Conservation (phyloP, 2,113 vertebrate species). For the Merops nubicus region DNA sequence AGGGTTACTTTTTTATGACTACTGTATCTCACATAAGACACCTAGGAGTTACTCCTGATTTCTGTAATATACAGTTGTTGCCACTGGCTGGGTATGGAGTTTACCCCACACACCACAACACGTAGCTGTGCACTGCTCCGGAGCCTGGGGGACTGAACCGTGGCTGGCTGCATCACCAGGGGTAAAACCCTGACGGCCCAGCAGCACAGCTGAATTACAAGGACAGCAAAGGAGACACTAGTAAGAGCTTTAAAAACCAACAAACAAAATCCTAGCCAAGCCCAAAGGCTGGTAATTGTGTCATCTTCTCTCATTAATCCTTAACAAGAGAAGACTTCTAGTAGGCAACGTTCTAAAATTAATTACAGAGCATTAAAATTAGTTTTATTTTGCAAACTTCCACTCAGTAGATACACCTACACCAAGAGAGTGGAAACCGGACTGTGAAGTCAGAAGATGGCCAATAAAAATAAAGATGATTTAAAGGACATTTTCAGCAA, state of each 20-base stretch:
- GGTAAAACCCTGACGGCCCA: neutral
- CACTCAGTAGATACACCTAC: neutral
- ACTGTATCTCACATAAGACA: neutral
- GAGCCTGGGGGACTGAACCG: neutral
- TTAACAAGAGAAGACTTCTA: neutral
- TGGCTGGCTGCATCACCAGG: fast-evolving
- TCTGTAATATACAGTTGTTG: neutral
- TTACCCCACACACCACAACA: neutral
- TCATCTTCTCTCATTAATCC: neutral
- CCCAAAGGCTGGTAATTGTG: neutral
- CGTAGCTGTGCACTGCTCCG: neutral
- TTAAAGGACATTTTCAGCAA: neutral
- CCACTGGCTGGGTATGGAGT: fast-evolving
- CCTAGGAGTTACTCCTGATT: neutral
- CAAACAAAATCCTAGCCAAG: neutral
- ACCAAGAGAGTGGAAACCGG: neutral
- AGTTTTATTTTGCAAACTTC: neutral
- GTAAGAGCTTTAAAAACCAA: neutral
- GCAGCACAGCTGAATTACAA: neutral
- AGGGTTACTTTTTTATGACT: neutral
- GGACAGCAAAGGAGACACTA: neutral
- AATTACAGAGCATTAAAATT: neutral
- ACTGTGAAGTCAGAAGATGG: neutral
- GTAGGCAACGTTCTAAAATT: neutral
- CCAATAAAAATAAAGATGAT: neutral